Percentiles rank a stretch among this genome's conserved stretches.
These are phyloP conservation scores for Galleria mellonella DNA, from an alignment of 1,140 invertebrate genomes.

Conservation along the genomic window DNA sequence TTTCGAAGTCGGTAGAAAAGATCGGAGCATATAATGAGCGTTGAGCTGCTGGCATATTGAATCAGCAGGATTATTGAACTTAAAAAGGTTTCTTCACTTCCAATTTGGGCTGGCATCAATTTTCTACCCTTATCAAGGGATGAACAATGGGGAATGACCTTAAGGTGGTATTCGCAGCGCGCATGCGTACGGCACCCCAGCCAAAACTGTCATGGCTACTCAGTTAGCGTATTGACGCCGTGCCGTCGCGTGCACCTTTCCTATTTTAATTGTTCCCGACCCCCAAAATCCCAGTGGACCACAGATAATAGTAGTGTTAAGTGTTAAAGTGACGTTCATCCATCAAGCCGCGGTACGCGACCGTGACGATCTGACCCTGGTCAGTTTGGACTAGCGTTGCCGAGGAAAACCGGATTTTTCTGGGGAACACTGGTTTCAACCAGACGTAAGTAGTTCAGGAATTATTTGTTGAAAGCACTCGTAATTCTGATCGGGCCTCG, in stretches of 20 bases:
- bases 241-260: constrained; percentile 24
- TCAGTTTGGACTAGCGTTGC: constrained; percentile 11
- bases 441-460: constrained; percentile 34
- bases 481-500: no score
- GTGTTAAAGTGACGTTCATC: no score
- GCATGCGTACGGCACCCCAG: constrained; percentile 50
- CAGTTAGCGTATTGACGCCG: constrained; percentile 62
- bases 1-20: no score
- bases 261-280: not conserved
- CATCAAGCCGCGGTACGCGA: no score
- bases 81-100: constrained; percentile 48
- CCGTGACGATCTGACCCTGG: no score
- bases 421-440: constrained; percentile 24
- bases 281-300: not conserved
- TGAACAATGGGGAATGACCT: constrained; percentile 63
- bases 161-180: constrained; percentile 30
- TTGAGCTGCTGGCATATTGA: no score
- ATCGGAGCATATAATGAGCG: no score
- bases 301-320: no score
- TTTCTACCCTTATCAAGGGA: constrained; percentile 45
- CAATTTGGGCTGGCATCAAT: constrained; percentile 47
- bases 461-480: constrained; percentile 16
- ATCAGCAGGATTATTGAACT: constrained; percentile 27
- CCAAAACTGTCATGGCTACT: constrained; percentile 59
- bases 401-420: constrained; percentile 28